Evolutionary conservation across 2,888 invertebrate genomes (phyloP), one percentile per base, ranked within the genome.

Genomic region (Epirrhoe tristata): DNA sequence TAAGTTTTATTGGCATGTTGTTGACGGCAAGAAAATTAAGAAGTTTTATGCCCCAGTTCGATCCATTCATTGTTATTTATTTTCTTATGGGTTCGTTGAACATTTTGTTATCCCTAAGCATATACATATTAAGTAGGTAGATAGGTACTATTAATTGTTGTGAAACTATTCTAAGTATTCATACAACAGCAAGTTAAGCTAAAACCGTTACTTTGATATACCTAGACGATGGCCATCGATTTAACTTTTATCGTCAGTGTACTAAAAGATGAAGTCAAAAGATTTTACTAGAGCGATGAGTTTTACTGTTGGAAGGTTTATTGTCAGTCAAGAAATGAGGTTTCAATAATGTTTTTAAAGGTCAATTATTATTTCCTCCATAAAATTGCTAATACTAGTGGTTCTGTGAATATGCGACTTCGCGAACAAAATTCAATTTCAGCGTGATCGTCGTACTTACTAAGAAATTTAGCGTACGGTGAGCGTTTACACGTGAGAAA

Each of bases 1-100:
- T 12, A 51, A 51, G 56, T 57, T 56, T 56, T 63, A 57, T 57
- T 24, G 48, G 2, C 17, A 24, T 62, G 63, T 57, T 63, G 14
- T 56, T 63, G 63, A 16, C 39, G 52, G 12, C 43, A 52, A 32
- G 43, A 43, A 57, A 57, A 52, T 57, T 57, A 51, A 51, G 51
- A 62, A 62, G 62, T 50, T 62, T 55, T 34, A 31, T 52, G 51
- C 10, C 6, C n/a, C 14, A 32, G 36, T 60, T 60, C 24, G 14
- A 10, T 17, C 34, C 48, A 48, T 55, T 55, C 16, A 46, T 12
- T 8, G 5, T 61, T 50, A 54, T 34, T 17, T 58, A 43, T 53
- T 43, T 39, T 39, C 17, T 55, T 24, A 55, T 14, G n/a, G 48
- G 14, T 48, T 43, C 24, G 17, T 10, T 39, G 43, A 12, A 8